These are phyloP conservation scores for Paedocypris sp. DNA, from an alignment of 2,113 vertebrate genomes.

Conservation along the genomic window DNA sequence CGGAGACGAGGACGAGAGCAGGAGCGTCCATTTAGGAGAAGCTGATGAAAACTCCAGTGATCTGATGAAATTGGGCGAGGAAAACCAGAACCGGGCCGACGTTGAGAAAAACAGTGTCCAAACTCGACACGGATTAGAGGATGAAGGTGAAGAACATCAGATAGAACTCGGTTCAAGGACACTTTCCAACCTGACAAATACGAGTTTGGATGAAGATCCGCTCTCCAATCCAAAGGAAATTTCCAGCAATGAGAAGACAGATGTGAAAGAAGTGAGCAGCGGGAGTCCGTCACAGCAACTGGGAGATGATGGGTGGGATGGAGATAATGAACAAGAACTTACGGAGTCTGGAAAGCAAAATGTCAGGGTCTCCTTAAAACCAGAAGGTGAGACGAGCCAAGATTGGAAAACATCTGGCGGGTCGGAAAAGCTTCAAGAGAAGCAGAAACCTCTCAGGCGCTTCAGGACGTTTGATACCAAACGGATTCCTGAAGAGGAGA, in stretches of 20 bases:
- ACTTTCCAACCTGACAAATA: neutral
- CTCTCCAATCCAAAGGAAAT: neutral
- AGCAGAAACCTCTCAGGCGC: neutral
- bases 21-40: neutral
- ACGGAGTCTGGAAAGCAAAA: neutral
- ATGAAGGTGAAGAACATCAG: neutral
- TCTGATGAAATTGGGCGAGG: neutral
- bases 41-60: neutral
- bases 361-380: neutral
- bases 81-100: neutral
- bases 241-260: neutral
- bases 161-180: neutral
- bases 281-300: neutral
- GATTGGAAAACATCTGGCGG: neutral
- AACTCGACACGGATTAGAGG: neutral
- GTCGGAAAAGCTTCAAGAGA: neutral
- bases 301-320: neutral
- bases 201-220: neutral
- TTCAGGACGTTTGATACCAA: neutral
- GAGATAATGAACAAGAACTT: neutral
- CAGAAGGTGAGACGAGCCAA: neutral
- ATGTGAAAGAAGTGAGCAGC: neutral
- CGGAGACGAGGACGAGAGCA: neutral
- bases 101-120: neutral
- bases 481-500: slow-evolving; percentile 1